Base-by-base conservation (phyloP, 2,797 vertebrate species). In the Halcyon chelicuti region DNA sequence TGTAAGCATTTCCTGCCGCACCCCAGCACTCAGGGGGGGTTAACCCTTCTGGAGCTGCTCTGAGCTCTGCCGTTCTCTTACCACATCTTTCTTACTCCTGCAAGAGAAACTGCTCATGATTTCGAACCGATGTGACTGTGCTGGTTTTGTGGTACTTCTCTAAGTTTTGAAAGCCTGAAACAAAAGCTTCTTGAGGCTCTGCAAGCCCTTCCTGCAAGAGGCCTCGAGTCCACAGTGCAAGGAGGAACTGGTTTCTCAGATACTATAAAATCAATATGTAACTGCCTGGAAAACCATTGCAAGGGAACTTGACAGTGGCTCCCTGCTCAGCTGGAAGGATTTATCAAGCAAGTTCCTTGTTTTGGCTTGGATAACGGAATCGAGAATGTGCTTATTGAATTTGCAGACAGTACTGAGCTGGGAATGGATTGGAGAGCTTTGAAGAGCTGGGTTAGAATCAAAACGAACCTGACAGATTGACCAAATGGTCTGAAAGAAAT, bases 281-380 rank as follows among this genome's bases (percentile, higher is more conserved):
- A 35, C 80, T 78, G 46, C 29, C 62, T 47, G 55, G 63, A 89
- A 84, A 40, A 62, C 23, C 58, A 54, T 33, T 84, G 70, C 83
- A 71, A 89, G 39, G 46, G 26, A 84, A 10, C 62, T 31, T 65
- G 74, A 89, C 91, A 91, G 89, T 58, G 83, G 33, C 40, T 93
- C 67, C 28, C 66, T 94, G 94, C 92, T 93, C 86, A 92, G 46
- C 81, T 70, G 84, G 55, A 85, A 73, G 77, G 86, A 60, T 91
- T 95, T 92, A 75, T 87, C 77, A 58, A 93, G 66, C 37, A 63
- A 44, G 12, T 92, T 84, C 91, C 91, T 87, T 81, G 88, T 93
- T 93, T 88, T 81, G 88, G 93, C 91, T 65, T 61, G 70, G 66
- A 40, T 78, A 88, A 74, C 51, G 86, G 54, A 93, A 70, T 58